These are phyloP conservation scores for Apus apus DNA, from an alignment of 2,113 vertebrate genomes.

Conservation along the genomic window DNA sequence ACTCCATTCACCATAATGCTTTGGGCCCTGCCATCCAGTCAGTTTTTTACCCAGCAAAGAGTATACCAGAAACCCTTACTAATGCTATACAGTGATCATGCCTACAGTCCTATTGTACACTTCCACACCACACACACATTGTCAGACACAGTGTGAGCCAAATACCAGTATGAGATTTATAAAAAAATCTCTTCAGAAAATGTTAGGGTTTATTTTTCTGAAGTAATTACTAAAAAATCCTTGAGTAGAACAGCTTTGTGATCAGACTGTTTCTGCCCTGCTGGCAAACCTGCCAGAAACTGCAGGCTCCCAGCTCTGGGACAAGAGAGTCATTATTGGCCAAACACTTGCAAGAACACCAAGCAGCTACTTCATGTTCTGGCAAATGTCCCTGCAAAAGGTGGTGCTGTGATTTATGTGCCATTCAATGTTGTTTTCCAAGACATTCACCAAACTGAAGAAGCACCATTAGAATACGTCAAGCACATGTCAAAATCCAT, in stretches of 20 bases:
- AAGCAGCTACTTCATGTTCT: not conserved
- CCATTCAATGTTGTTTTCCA: constrained; percentile 12
- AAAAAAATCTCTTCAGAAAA: not conserved
- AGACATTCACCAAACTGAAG: constrained; percentile 45
- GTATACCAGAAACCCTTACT: not conserved
- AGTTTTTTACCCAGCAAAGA: too few relatives aligned
- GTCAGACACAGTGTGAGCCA: not conserved
- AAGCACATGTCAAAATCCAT: constrained; percentile 27
- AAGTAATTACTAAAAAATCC: not conserved
- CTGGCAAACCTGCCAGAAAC: not conserved
- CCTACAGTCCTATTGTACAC: not conserved
- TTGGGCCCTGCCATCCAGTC: too few relatives aligned
- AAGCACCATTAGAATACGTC: constrained; percentile 37
- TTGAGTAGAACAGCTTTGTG: not conserved
- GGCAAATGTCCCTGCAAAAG: not conserved
- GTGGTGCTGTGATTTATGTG: constrained; percentile 19
- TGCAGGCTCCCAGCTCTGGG: not conserved
- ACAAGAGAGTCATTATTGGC: not conserved
- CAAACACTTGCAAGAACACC: not conserved
- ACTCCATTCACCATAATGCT: too few relatives aligned
- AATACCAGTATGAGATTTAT: not conserved
- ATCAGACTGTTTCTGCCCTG: not conserved
- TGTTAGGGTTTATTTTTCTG: not conserved
- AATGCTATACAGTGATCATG: not conserved
- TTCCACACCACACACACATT: not conserved